Conservation (phyloP, 2,113 vertebrate species). For the Microcebus murinus region DNA sequence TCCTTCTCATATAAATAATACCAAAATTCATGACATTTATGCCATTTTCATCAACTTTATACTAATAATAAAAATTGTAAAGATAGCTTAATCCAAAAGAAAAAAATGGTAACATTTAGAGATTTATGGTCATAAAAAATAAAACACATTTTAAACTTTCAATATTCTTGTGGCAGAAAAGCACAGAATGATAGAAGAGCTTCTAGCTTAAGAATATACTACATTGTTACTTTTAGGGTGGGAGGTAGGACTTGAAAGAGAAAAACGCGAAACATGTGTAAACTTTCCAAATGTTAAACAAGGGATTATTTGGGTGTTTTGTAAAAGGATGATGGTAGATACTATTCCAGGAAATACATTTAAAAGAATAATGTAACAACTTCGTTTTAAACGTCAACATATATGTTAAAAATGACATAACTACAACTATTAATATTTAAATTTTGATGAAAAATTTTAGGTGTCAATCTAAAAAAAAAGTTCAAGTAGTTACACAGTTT, state of each 20-base stretch:
- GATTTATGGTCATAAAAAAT: not conserved
- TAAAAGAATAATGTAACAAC: not conserved
- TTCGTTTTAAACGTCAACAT: constrained; percentile 26
- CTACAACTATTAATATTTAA: not conserved
- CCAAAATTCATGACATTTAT: not conserved
- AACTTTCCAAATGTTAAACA: constrained; percentile 38
- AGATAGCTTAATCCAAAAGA: constrained; percentile 13
- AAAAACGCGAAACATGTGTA: not conserved
- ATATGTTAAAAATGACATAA: not conserved
- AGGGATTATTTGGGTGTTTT: not conserved
- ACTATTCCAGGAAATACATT: not conserved
- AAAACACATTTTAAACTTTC: not conserved
- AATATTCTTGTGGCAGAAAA: not conserved
- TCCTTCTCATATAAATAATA: not conserved
- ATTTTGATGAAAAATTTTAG: not conserved
- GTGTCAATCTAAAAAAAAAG: not conserved
- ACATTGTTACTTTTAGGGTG: not conserved
- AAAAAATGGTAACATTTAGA: not conserved
- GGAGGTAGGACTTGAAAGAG: not conserved
- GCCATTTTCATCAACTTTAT: not conserved
- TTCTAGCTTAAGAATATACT: not conserved
- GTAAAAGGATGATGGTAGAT: not conserved
- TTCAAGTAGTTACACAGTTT: not conserved
- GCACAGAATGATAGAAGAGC: not conserved
- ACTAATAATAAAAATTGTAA: not conserved